Percentiles rank a stretch among this genome's conserved stretches.
phyloP scores from a whole-genome alignment of 2,113 vertebrate species.

The Pygoscelis antarcticus region DNA sequence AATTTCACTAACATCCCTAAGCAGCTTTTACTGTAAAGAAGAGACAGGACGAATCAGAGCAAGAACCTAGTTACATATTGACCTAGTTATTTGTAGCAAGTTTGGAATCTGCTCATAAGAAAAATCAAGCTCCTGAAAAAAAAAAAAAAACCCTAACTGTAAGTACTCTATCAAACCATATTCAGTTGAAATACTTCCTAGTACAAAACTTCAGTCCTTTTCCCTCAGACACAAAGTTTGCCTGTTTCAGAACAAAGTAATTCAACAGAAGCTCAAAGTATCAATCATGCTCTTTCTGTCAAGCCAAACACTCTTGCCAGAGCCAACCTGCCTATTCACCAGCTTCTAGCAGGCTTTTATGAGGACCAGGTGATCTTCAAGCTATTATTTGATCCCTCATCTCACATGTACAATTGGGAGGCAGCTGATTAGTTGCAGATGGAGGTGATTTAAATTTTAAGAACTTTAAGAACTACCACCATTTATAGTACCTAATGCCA shows the following conservation, averaged over 20 bases:
- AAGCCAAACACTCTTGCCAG: neutral
- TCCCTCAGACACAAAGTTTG: neutral
- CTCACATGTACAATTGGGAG: neutral
- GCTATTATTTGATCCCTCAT: neutral
- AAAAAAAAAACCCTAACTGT: neutral
- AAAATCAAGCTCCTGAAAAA: neutral
- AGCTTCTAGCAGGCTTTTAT: neutral
- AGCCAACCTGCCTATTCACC: neutral
- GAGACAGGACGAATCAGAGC: neutral
- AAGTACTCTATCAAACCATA: neutral
- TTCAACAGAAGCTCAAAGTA: neutral
- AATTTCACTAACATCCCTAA: neutral
- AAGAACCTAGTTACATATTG: neutral
- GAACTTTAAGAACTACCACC: neutral
- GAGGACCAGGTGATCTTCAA: conserved; percentile 26
- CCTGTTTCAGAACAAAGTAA: neutral
- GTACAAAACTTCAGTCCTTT: neutral
- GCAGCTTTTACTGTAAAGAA: neutral
- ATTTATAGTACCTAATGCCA: neutral
- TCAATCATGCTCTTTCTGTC: neutral
- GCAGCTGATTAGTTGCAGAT: conserved; percentile 12
- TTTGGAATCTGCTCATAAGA: neutral
- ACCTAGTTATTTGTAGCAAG: neutral
- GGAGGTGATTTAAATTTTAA: neutral
- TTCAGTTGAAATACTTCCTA: neutral